A percentile compares a stretch with the other conserved stretches of the same genome.
These are phyloP conservation scores for Gastrophryne carolinensis DNA, from an alignment of 2,797 vertebrate species.

Conservation along the genomic window DNA sequence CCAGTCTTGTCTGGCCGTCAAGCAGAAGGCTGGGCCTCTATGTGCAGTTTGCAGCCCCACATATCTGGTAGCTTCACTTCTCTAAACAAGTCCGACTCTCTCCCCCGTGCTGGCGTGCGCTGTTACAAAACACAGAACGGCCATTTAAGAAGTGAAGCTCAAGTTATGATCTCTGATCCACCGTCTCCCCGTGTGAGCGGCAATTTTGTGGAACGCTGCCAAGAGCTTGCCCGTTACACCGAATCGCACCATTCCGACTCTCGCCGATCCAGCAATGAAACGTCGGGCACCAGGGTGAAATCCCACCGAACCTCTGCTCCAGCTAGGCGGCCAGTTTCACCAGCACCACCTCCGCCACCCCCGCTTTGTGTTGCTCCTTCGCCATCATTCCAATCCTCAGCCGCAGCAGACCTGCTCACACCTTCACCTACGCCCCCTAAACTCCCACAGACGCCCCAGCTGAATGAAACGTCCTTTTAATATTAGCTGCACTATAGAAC, in stretches of 20 bases:
- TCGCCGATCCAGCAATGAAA: conserved; percentile 66
- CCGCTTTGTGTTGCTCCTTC: conserved; percentile 42
- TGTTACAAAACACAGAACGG: conserved; percentile 15
- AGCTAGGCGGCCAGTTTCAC: conserved; percentile 55
- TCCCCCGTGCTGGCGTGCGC: conserved; percentile 33
- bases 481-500: neutral
- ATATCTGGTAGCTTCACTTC: conserved; percentile 59
- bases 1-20: conserved; percentile 56
- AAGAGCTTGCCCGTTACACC: conserved; percentile 77
- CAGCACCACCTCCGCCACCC: conserved; percentile 23
- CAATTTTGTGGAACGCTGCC: conserved; percentile 84
- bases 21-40: conserved; percentile 45
- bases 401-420: neutral
- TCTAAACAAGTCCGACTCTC: conserved; percentile 39
- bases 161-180: conserved; percentile 23
- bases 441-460: conserved; percentile 66
- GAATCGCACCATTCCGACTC: conserved; percentile 54
- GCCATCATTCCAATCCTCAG: conserved; percentile 51
- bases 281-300: conserved; percentile 42
- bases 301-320: conserved; percentile 41
- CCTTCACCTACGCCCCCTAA: conserved; percentile 22
- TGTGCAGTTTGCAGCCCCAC: conserved; percentile 41
- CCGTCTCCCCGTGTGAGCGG: conserved; percentile 56
- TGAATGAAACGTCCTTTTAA: conserved; percentile 87
- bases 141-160: conserved; percentile 43